Evolutionary conservation across 2,113 vertebrate species (phyloP).

Genomic region (Scytalopus superciliaris): DNA sequence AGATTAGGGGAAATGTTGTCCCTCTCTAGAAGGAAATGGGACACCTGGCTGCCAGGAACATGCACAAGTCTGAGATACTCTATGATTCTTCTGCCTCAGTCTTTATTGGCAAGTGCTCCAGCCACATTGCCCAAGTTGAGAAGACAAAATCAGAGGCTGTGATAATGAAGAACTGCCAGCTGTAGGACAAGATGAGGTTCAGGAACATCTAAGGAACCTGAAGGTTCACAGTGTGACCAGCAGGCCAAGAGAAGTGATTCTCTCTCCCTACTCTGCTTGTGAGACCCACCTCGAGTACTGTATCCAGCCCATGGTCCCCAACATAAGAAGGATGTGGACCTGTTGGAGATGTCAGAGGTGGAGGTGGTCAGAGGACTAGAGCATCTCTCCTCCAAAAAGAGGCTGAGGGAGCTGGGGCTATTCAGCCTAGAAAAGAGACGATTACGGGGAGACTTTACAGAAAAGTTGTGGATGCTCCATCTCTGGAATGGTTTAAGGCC

Average conservation of each 20-base stretch:
- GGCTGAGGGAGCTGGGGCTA: background rate
- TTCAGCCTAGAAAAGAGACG: background rate
- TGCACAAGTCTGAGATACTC: background rate
- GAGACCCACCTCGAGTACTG: background rate
- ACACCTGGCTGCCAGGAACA: background rate
- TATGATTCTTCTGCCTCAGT: background rate
- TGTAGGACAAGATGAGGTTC: background rate
- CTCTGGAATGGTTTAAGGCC: background rate
- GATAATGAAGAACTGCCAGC: background rate
- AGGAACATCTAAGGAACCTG: background rate
- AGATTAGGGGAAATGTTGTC: background rate
- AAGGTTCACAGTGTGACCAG: background rate
- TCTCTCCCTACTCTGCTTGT: background rate
- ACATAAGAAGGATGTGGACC: background rate
- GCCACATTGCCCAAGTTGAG: background rate
- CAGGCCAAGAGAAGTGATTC: background rate
- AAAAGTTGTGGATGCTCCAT: background rate
- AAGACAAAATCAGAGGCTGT: background rate
- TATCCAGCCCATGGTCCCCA: background rate
- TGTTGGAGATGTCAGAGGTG: background rate
- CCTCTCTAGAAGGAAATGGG: background rate
- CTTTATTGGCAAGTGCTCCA: background rate
- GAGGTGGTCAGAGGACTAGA: background rate
- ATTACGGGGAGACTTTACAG: rapidly evolving
- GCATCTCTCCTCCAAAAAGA: background rate